Conservation (phyloP, 2,797 vertebrate species). For the Helicolenus hilgendorfi region DNA sequence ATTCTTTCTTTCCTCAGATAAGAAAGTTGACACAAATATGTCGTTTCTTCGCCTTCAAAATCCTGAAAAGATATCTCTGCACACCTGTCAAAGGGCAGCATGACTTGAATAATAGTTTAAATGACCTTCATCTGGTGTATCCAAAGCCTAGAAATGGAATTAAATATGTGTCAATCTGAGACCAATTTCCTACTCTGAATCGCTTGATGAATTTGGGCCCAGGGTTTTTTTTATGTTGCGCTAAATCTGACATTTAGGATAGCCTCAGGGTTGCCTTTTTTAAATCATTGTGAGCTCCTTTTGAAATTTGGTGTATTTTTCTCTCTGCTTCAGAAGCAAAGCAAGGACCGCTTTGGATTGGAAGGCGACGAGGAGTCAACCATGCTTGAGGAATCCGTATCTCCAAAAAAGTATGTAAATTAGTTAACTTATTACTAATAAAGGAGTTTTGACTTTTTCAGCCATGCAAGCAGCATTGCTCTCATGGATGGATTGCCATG, state of each 20-base stretch:
- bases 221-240: background rate
- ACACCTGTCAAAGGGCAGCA: background rate
- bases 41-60: background rate
- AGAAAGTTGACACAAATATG: background rate
- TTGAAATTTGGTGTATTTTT: background rate
- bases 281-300: background rate
- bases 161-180: background rate
- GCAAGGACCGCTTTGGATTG: constrained; percentile 98
- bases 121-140: background rate
- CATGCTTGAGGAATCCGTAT: constrained; percentile 99
- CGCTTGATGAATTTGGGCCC: background rate
- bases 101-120: background rate
- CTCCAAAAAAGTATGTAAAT: constrained; percentile 96
- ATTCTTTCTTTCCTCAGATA: background rate
- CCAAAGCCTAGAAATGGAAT: background rate
- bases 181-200: background rate
- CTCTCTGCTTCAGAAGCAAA: constrained; percentile 94
- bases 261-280: background rate
- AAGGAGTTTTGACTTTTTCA: background rate
- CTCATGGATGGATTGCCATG: background rate
- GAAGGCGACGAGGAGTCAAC: constrained; percentile 99
- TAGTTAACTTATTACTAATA: background rate
- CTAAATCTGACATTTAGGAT: background rate
- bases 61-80: background rate
- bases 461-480: background rate